These are phyloP conservation scores for Drosophila tani DNA, from an alignment of 1,140 invertebrate species.

Conservation along the genomic window DNA sequence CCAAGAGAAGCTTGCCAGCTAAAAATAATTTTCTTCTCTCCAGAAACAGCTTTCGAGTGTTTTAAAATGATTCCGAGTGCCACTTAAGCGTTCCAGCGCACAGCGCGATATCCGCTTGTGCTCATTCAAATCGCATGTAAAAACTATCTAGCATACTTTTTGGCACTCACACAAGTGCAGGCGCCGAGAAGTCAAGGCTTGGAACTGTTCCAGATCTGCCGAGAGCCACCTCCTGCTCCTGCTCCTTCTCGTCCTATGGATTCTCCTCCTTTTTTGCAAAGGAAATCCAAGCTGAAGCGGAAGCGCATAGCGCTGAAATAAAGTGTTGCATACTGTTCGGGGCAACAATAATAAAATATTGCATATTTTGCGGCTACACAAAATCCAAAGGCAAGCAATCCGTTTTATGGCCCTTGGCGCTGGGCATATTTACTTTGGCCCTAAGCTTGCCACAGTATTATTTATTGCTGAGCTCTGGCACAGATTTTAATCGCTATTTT, in stretches of 20 bases:
- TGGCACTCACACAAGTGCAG: conserved; percentile 56
- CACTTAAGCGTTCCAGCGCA: conserved; percentile 59
- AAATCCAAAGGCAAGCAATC: conserved; percentile 37
- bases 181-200: conserved; percentile 51
- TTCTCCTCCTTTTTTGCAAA: conserved; percentile 8
- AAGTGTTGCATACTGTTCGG: conserved; percentile 81
- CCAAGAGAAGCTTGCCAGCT: conserved; percentile 55
- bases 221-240: conserved; percentile 1
- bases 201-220: conserved; percentile 63
- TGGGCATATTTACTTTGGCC: conserved; percentile 24
- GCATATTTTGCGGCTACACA: conserved; percentile 69
- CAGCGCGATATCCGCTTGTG: conserved; percentile 71
- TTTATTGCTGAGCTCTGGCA: conserved; percentile 11
- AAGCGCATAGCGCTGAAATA: conserved; percentile 77
- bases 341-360: conserved; percentile 81
- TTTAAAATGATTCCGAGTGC: conserved; percentile 79
- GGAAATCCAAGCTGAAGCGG: conserved; percentile 43
- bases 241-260: not conserved
- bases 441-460: conserved; percentile 14
- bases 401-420: conserved; percentile 19
- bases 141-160: conserved; percentile 70
- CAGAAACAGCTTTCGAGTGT: conserved; percentile 64
- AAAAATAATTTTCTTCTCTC: conserved; percentile 55
- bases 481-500: conserved; percentile 20
- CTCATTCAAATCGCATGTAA: conserved; percentile 82